Evolutionary conservation across 2,797 vertebrate genomes (phyloP), one percentile per base, ranked within the genome.

Genomic region (Sebastes nivosus): DNA sequence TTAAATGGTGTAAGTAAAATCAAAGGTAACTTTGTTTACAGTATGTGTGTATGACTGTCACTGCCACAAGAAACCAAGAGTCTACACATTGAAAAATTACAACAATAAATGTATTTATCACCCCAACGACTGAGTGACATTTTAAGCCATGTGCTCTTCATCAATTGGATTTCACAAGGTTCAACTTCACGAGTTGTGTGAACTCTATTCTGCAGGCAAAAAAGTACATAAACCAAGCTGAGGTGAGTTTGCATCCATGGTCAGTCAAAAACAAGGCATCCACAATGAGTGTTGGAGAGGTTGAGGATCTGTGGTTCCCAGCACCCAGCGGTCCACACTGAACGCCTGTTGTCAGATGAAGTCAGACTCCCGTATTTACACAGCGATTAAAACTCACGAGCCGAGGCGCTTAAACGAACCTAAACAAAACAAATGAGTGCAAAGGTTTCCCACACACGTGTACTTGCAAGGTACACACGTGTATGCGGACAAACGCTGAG

Each of bases 341-440:
- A 94, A 92, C 88, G 94, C 95, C 91, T 94, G 94, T 85, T 89
- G 94, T 91, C 93, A 80, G 80, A 90, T 96, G 96, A 96, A 72
- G 96, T 95, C 93, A 93, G 90, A 92, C 93, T 95, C 87, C 89
- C 81, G 91, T 98, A 96, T 98, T 97, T 97, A 96, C 96, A 95
- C 94, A 95, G 94, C 92, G 95, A 97, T 98, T 97, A 97, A 97
- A 92, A 88, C 86, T 87, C 84, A 81, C 72, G 72, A 90, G 82
- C 81, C 81, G 77, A 92, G 91, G 74, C 54, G 34, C 83, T 89
- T 81, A 89, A 92, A 91, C 16, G 12, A 76, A 85, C 84, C 91
- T 91, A 95, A 95, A 93, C 93, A 88, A 89, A 96, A 95, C 94
- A 90, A 82, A 92, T 80, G 81, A 20, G 92, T 89, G 83, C 95